A percentile compares a stretch with the other conserved stretches of the same genome.
Evolutionary conservation across 2,113 vertebrate species (phyloP).

Genomic region (Hypanus sabinus): DNA sequence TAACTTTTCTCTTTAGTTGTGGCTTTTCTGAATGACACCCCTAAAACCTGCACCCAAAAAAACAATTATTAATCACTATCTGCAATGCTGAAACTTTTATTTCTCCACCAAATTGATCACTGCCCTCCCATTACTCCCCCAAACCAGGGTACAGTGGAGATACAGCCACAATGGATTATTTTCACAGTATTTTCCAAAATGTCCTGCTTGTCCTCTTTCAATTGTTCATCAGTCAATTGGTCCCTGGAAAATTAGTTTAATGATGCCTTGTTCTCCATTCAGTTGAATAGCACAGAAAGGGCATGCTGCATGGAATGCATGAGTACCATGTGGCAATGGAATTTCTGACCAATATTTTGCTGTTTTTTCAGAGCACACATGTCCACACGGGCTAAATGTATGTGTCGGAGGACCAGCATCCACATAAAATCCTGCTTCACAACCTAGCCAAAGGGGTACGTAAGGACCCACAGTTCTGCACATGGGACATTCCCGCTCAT

Average conservation of each 20-base stretch:
- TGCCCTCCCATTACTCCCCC: not conserved
- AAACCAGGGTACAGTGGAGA: constrained; percentile 49
- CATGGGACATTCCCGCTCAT: constrained; percentile 92
- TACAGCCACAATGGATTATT: constrained; percentile 59
- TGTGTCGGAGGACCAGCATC: constrained; percentile 87
- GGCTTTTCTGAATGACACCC: constrained; percentile 37
- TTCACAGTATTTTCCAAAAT: constrained; percentile 64
- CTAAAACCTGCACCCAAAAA: constrained; percentile 22
- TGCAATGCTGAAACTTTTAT: not conserved
- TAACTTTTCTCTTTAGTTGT: constrained; percentile 42
- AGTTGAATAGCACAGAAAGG: constrained; percentile 92
- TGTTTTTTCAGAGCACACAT: constrained; percentile 93
- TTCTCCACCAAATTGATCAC: not conserved
- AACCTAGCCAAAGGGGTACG: constrained; percentile 90
- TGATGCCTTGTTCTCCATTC: constrained; percentile 72
- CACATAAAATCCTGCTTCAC: constrained; percentile 90
- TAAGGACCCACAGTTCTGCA: constrained; percentile 90
- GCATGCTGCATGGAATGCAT: constrained; percentile 92
- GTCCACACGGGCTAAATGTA: constrained; percentile 88
- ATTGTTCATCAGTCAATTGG: constrained; percentile 76
- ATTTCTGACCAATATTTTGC: constrained; percentile 94
- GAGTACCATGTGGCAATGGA: constrained; percentile 89
- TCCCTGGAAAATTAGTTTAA: constrained; percentile 95
- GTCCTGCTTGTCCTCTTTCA: constrained; percentile 39
- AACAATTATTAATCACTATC: constrained; percentile 9